These are phyloP conservation scores for Drosophila dives DNA, from an alignment of 2,888 invertebrate genomes.

Conservation along the genomic window DNA sequence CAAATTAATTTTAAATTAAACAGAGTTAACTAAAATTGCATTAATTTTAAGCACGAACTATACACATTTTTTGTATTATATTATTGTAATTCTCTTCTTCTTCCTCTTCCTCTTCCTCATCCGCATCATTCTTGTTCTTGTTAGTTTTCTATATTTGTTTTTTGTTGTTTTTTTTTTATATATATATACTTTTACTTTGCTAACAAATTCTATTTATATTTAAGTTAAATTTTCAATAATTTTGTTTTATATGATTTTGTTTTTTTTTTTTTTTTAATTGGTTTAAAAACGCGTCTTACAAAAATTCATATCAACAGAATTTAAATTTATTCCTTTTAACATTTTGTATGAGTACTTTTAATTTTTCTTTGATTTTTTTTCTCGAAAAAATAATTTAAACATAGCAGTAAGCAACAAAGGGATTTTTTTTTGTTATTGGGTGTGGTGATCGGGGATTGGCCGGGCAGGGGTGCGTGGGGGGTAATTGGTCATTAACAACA, in stretches of 20 bases:
- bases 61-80: slow-evolving; percentile 60
- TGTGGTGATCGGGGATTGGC: slow-evolving; percentile 7
- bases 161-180: slow-evolving; percentile 28
- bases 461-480: slow-evolving; percentile 8
- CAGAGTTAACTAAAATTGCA: slow-evolving; percentile 81
- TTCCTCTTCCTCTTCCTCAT: not conserved
- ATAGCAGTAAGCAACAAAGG: slow-evolving; percentile 79
- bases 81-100: slow-evolving; percentile 34
- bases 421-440: slow-evolving; percentile 2
- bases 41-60: slow-evolving; percentile 78
- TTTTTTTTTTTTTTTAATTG: slow-evolving; percentile 60
- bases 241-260: slow-evolving; percentile 48
- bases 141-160: slow-evolving; percentile 47
- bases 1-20: slow-evolving; percentile 79
- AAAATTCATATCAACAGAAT: slow-evolving; percentile 83
- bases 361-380: slow-evolving; percentile 28
- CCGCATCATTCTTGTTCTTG: slow-evolving; percentile 11
- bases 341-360: slow-evolving; percentile 63
- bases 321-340: slow-evolving; percentile 54
- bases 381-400: slow-evolving; percentile 69
- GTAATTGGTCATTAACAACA: slow-evolving; percentile 23
- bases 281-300: slow-evolving; percentile 69
- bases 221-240: slow-evolving; percentile 78
- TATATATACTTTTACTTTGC: slow-evolving; percentile 70
- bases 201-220: slow-evolving; percentile 81